Base-by-base conservation (phyloP, 2,113 vertebrate species). In the Lagopus muta region DNA sequence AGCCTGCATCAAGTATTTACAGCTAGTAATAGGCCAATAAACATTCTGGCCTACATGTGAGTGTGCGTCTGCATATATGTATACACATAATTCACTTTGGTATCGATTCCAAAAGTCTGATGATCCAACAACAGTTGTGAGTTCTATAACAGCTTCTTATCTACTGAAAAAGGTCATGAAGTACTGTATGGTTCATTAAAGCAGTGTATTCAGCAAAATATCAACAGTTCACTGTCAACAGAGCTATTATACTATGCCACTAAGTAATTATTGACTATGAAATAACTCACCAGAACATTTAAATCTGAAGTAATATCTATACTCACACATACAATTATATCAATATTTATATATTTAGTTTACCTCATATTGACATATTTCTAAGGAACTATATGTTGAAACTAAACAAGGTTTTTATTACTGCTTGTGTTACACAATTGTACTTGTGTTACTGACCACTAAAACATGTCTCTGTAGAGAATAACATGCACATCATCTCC, bases 401-500 rank as follows among this genome's bases (percentile, higher is more conserved):
- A 69, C 40, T 62, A 81, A 69, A 13, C 8, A 48, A 8, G 2
- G 38, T 2, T 93, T 85, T 87, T 73, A 32, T 73, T 62, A 60
- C 16, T 45, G 52, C 36, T 95, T 47, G 36, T 57, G 69, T 71
- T 76, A 36, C 27, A 67, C 32, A 70, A 42, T 6, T 61, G 28
- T 54, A 32, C 81, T 78, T 69, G 48, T 72, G 17, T 66, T 72
- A 74, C 48, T 94, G 91, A 62, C 22, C 54, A 65, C 52, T 87
- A 82, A 82, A 87, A 81, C 80, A 89, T 72, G 47, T 89, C 62
- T 75, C 32, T 77, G 50, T 13, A 76, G 42, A 77, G 71, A 77
- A 89, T 82, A 87, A 75, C 73, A 48, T 42, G 78, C 76, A 82
- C 71, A 52, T 85, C 67, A 95, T 81, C 88, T 69, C 92, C 84